Evolutionary conservation across 2,113 vertebrate genomes (phyloP), one percentile per base, ranked within the genome.

Genomic region (Epinephelus fuscoguttatus): DNA sequence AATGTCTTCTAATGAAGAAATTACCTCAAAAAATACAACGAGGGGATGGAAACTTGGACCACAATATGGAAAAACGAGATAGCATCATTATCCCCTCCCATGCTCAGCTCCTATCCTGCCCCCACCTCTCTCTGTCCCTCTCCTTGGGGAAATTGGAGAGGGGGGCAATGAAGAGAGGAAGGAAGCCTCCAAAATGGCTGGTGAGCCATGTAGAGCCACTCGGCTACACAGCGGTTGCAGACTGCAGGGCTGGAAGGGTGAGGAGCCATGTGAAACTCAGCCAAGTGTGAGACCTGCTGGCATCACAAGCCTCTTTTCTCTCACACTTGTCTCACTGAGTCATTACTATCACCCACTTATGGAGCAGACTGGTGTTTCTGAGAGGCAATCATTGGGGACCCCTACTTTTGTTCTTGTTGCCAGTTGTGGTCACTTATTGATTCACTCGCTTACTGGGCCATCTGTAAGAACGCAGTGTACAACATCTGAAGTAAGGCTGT

Each of bases 221-320:
- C 15, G 12, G 64, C 49, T 78, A 6, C n/a, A 42, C 33, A 76
- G 75, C 15, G 30, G 62, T 76, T 80, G 30, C 27, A 78, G 50
- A 75, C 82, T 64, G 53, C 79, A 12, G 78, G 74, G 81, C 52
- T 70, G 55, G 40, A 45, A 68, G 73, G 66, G 75, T 86, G 81
- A 72, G 64, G 61, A 87, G 62, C 79, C 60, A 62, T 70, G 37
- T 84, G 73, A 88, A 82, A 81, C 84, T 77, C 78, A 82, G 82
- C 82, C 70, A 78, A 90, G 86, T 89, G 88, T 81, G 81, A 86
- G 68, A 80, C 83, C 89, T 86, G 68, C 82, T 73, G 85, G 84
- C 80, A 59, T 66, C 62, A 67, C 27, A 78, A 50, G 78, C 49
- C 55, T 69, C 63, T 57, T 74, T 68, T 67, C 75, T 83, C 78